Conservation (phyloP, 2,797 vertebrate genomes). For the Paguma larvata region DNA sequence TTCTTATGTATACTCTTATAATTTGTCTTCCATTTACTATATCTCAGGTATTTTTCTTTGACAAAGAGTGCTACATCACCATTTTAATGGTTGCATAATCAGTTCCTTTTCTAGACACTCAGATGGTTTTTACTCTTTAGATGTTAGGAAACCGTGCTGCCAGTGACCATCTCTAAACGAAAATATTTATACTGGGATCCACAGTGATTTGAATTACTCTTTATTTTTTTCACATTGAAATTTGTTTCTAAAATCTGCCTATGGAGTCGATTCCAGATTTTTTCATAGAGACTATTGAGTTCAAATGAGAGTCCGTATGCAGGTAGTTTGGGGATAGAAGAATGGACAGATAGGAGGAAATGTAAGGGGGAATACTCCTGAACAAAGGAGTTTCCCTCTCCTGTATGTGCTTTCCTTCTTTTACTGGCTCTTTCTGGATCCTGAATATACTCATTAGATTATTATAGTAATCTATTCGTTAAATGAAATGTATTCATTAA, state of each 20-base stretch:
- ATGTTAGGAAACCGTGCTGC: slow-evolving; percentile 42
- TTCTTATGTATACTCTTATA: slow-evolving; percentile 8
- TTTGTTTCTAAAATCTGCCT: slow-evolving; percentile 57
- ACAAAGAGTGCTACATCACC: neutral
- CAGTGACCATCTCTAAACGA: slow-evolving; percentile 28
- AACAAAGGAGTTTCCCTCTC: slow-evolving; percentile 25
- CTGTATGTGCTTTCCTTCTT: neutral
- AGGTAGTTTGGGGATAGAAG: neutral
- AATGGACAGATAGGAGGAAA: neutral
- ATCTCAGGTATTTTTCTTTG: slow-evolving; percentile 42
- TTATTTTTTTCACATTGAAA: slow-evolving; percentile 47
- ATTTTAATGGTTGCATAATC: slow-evolving; percentile 40
- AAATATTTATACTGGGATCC: slow-evolving; percentile 23
- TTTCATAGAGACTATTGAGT: slow-evolving; percentile 21
- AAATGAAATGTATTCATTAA: neutral
- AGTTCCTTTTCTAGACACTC: slow-evolving; percentile 47
- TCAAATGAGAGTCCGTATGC: slow-evolving; percentile 29
- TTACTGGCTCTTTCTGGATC: slow-evolving; percentile 11
- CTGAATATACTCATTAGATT: slow-evolving; percentile 14
- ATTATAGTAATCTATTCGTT: neutral
- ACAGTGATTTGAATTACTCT: slow-evolving; percentile 52
- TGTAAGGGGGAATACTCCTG: neutral
- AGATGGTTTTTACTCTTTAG: slow-evolving; percentile 50
- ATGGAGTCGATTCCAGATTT: neutral
- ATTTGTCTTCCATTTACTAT: slow-evolving; percentile 23